Conservation (phyloP, 2,888 invertebrate species). For the Xylota sylvarum region DNA sequence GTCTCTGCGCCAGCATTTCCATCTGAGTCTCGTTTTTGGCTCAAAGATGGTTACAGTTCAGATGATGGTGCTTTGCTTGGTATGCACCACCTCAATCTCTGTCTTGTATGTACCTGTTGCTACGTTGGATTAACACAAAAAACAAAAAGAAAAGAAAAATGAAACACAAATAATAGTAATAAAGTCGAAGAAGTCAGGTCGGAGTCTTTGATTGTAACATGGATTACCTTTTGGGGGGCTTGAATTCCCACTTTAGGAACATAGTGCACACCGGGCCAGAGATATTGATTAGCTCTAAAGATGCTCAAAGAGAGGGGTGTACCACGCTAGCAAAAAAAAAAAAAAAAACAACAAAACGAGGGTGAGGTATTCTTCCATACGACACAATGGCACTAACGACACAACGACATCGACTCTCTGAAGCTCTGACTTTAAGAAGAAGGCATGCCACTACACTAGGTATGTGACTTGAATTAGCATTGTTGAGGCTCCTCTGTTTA, state of each 20-base stretch:
- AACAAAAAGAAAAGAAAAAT: constrained; percentile 6
- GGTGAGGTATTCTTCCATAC: constrained; percentile 70
- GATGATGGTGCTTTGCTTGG: constrained; percentile 36
- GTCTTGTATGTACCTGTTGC: constrained; percentile 68
- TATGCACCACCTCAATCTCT: constrained; percentile 66
- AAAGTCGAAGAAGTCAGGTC: constrained; percentile 76
- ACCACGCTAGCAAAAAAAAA: background rate
- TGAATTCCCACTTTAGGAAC: constrained; percentile 68
- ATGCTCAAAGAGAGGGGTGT: constrained; percentile 51
- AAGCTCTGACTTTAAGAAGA: constrained; percentile 63
- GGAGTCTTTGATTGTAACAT: constrained; percentile 77
- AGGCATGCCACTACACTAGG: constrained; percentile 64
- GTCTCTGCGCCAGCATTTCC: constrained; percentile 22
- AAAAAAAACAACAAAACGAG: constrained; percentile 28
- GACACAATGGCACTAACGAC: constrained; percentile 72
- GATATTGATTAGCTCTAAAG: constrained; percentile 76
- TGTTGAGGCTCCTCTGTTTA: constrained; percentile 46
- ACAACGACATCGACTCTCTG: constrained; percentile 36
- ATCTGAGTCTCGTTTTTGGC: constrained; percentile 46
- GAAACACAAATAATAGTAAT: constrained; percentile 74
- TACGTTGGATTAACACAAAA: constrained; percentile 25
- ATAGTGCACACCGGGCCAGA: constrained; percentile 41
- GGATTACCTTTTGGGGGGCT: constrained; percentile 75
- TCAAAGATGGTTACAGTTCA: constrained; percentile 59
- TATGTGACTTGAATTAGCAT: constrained; percentile 77